Base-by-base conservation (phyloP, 2,113 vertebrate genomes). In the Hippocampus barbouri region DNA sequence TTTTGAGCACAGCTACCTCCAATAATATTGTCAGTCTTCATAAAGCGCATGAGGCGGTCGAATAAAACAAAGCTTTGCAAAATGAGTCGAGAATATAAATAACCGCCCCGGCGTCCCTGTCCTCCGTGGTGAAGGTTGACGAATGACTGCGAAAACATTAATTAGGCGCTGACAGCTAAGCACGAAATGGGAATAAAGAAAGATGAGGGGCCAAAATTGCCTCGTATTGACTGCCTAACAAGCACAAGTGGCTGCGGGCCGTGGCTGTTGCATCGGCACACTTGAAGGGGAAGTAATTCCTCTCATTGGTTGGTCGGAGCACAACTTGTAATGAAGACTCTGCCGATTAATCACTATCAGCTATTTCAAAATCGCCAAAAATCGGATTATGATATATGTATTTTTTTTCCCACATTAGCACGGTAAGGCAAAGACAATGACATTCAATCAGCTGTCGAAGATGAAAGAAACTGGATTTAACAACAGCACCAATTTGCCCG, bases 141-240 rank as follows among this genome's bases (percentile, higher is more conserved):
- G 85, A 91, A 87, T 85, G 76, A 75, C 73, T 68, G 79, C 70
- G 66, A 89, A 90, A 89, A 90, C 79, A 85, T 89, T 88, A 82
- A 90, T 91, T 90, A 87, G 85, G 76, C 73, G 81, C 80, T 81
- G 82, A 87, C 82, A 70, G 84, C 84, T 75, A 72, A 70, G 73
- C 83, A 86, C 78, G 66, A 83, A 86, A 85, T 71, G 73, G 83
- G 72, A 72, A 72, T 83, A 86, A 86, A 76, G 70, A 68, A 78
- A 86, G 80, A 86, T 88, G 82, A 90, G 85, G 73, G 41, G 41
- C 11, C 69, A 75, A 81, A 81, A 83, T 77, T 84, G 82, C 75
- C 78, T 86, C 69, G 72, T 84, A 61, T 76, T 78, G 70, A 71
- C 79, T 86, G 79, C 77, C 75, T 84, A 82, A 87, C 79, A 86